A percentile compares a stretch with the other conserved stretches of the same genome.
phyloP scores from a whole-genome alignment of 2,113 vertebrate species.

The Patagioenas fasciata region DNA sequence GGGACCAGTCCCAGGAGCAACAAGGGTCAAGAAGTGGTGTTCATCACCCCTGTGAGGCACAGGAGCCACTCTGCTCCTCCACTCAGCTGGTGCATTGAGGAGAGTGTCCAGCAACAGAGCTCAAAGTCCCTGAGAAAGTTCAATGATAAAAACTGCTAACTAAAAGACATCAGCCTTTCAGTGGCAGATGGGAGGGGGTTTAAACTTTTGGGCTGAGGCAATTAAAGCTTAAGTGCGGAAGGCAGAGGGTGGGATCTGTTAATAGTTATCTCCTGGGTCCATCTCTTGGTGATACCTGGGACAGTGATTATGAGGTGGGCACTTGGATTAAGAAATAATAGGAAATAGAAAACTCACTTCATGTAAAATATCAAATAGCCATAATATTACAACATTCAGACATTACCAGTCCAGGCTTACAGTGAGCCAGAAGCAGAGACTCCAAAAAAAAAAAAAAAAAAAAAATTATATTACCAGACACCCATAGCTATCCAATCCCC shows the following conservation, averaged over 20 bases:
- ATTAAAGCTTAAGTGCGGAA: not conserved
- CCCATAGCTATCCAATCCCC: constrained; percentile 7
- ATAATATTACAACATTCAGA: not conserved
- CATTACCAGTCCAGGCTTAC: not conserved
- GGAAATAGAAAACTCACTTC: not conserved
- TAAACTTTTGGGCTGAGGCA: not conserved
- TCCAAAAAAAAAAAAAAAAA: not conserved
- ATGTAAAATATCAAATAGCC: not conserved
- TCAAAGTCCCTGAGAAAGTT: not conserved
- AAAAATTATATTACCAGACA: constrained; percentile 4
- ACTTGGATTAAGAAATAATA: not conserved
- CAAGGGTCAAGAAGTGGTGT: fast-evolving
- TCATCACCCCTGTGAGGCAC: fast-evolving
- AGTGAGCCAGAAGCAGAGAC: not conserved
- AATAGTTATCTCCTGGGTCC: not conserved
- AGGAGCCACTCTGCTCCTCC: not conserved
- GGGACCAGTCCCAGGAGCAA: not conserved
- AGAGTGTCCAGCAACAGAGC: not conserved
- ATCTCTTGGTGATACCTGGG: not conserved
- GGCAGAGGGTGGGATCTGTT: not conserved
- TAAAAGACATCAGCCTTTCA: not conserved
- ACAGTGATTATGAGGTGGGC: not conserved
- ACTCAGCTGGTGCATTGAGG: not conserved
- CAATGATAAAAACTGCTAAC: not conserved
- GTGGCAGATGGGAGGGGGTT: not conserved